Percentiles rank a stretch among this genome's conserved stretches.
Conservation (phyloP, 1,140 invertebrate genomes). For the Laupala kohalensis region DNA sequence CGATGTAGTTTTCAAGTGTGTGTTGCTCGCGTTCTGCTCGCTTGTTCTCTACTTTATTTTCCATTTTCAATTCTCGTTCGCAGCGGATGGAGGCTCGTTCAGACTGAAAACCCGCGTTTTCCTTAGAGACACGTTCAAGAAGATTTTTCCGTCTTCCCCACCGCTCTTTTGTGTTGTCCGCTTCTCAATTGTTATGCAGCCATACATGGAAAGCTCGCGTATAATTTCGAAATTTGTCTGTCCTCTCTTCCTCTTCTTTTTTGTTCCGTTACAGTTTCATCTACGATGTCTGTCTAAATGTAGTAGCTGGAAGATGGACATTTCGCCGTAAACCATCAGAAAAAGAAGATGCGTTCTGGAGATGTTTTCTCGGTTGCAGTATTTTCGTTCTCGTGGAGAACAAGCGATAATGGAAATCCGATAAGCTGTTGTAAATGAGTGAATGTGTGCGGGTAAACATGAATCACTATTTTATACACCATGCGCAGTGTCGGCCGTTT, state of each 20-base stretch:
- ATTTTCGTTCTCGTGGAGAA: background rate
- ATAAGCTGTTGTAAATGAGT: background rate
- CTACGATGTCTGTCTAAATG: background rate
- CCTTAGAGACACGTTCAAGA: background rate
- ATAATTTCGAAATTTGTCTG: background rate
- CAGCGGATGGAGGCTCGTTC: too few species aligned
- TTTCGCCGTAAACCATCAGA: background rate
- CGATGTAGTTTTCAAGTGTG: too few species aligned
- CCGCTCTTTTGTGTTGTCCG: background rate
- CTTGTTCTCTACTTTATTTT: too few species aligned
- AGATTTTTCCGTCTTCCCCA: background rate
- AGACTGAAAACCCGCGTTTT: too few species aligned
- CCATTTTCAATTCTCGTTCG: too few species aligned
- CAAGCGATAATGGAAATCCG: background rate
- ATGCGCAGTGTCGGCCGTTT: background rate
- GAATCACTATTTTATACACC: background rate
- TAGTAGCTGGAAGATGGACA: background rate
- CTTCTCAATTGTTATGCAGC: background rate
- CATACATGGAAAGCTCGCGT: background rate
- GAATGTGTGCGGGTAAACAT: background rate
- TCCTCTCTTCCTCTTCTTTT: background rate
- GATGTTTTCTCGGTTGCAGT: background rate
- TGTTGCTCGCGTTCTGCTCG: too few species aligned
- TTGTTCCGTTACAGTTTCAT: background rate
- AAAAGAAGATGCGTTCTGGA: background rate